Evolutionary conservation across 2,113 vertebrate genomes (phyloP), one percentile per base, ranked within the genome.

Genomic region (Prunella himalayana): DNA sequence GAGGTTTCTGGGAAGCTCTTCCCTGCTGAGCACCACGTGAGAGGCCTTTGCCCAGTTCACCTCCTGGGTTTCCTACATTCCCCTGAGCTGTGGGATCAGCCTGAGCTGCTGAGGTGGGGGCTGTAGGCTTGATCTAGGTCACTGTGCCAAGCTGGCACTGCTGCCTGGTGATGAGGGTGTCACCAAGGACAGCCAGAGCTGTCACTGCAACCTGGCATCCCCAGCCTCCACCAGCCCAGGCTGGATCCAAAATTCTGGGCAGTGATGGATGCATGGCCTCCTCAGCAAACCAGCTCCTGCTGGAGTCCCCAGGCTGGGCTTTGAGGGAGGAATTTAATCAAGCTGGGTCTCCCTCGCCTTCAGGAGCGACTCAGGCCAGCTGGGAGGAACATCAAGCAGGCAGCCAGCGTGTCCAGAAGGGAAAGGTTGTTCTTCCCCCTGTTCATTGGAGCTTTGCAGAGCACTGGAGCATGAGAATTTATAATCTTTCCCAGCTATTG

Each of bases 61-160:
- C 3, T 59, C n/a, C 47, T 3, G 57, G 0, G 0, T 37, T 86
- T 64, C 19, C 33, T 7, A 0, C 1, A 1, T 12, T 61, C 42
- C 30, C n/a, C 14, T 9, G 24, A 11, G 12, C 45, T 13, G 42
- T 59, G 81, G 63, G 41, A 45, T 53, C 45, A 30, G 31, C 41
- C 66, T 31, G 82, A 76, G 88, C 56, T 54, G 35, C 78, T 16
- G 24, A 50, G 31, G 73, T n/a, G n/a, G 45, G 64, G 21, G 50
- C 79, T 92, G 76, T 68, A 88, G 44, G 39, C 76, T 71, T 68
- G 6, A 17, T 51, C 41, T 35, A 37, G 94, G 94, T 94, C 95
- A 59, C 35, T 2, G 66, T 61, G 78, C 85, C 73, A 4, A 2
- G 65, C 49, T 25, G 83, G 42, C 77, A 49, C 19, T 4, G 0